These are phyloP conservation scores for Macrosoma leucophasiata DNA, from an alignment of 2,888 invertebrate species.

Conservation along the genomic window DNA sequence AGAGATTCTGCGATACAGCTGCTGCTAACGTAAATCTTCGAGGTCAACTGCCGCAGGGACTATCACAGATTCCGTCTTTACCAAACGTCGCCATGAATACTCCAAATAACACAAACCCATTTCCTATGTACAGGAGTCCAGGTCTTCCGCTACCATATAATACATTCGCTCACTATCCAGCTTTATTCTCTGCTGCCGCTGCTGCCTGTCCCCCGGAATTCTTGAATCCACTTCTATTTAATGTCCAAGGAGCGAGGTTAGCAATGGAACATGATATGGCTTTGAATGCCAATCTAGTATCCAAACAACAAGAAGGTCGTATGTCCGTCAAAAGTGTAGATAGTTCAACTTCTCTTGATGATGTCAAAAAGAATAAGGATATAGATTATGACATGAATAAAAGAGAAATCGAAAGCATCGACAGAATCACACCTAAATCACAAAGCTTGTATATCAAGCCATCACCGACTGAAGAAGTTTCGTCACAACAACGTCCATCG, in stretches of 20 bases:
- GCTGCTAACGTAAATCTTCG: slow-evolving; percentile 63
- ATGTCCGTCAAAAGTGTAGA: slow-evolving; percentile 65
- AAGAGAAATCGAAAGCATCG: slow-evolving; percentile 46
- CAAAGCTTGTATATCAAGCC: slow-evolving; percentile 68
- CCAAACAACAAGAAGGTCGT: slow-evolving; percentile 63
- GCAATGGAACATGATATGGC: slow-evolving; percentile 71
- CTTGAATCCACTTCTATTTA: slow-evolving; percentile 79
- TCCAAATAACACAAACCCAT: slow-evolving; percentile 74
- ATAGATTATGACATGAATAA: slow-evolving; percentile 47
- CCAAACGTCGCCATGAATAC: slow-evolving; percentile 64
- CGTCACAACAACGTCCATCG: slow-evolving; percentile 78
- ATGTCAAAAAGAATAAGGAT: slow-evolving; percentile 52
- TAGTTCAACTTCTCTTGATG: slow-evolving; percentile 59
- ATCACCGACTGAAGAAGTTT: slow-evolving; percentile 81
- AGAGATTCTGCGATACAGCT: slow-evolving; percentile 95
- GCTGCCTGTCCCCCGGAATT: slow-evolving; percentile 77
- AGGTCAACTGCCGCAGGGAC: slow-evolving; percentile 58
- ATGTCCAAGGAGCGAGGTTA: slow-evolving; percentile 70
- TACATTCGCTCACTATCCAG: slow-evolving; percentile 77
- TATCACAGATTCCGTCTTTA: slow-evolving; percentile 56
- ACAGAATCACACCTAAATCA: slow-evolving; percentile 74
- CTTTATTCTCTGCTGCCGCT: slow-evolving; percentile 69
- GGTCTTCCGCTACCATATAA: slow-evolving; percentile 78
- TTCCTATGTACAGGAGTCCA: slow-evolving; percentile 83
- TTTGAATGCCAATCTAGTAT: slow-evolving; percentile 71